Percentiles rank a stretch among this genome's conserved stretches.
Conservation (phyloP, 2,113 vertebrate genomes). For the Prunella fulvescens region DNA sequence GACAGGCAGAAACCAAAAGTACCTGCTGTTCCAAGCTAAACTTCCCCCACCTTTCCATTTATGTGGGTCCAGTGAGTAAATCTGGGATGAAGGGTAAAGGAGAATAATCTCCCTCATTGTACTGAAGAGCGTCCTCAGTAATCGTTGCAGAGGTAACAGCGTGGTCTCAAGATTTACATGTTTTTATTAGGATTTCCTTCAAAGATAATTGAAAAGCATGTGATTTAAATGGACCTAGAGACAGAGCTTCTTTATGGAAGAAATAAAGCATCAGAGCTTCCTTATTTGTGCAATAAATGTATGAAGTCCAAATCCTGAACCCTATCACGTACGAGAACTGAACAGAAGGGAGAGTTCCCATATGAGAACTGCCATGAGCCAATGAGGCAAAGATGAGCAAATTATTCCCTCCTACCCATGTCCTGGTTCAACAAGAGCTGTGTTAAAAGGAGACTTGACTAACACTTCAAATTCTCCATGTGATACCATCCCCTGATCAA, state of each 20-base stretch:
- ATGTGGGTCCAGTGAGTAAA: background rate
- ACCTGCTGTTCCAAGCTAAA: background rate
- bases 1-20: background rate
- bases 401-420: background rate
- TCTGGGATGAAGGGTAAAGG: background rate
- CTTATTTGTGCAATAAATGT: background rate
- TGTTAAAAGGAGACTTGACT: background rate
- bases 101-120: background rate
- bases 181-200: background rate
- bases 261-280: background rate
- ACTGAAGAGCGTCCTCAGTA: background rate
- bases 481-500: background rate
- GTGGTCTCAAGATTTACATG: background rate
- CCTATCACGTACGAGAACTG: background rate
- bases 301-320: background rate
- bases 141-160: background rate
- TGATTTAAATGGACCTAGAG: background rate
- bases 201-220: background rate
- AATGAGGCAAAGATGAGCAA: background rate
- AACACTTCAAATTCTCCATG: background rate
- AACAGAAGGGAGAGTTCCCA: background rate
- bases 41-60: background rate
- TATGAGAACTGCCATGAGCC: background rate
- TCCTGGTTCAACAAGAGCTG: background rate
- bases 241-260: background rate